These are phyloP conservation scores for Manis javanica DNA, from an alignment of 2,797 vertebrate species.

Conservation along the genomic window DNA sequence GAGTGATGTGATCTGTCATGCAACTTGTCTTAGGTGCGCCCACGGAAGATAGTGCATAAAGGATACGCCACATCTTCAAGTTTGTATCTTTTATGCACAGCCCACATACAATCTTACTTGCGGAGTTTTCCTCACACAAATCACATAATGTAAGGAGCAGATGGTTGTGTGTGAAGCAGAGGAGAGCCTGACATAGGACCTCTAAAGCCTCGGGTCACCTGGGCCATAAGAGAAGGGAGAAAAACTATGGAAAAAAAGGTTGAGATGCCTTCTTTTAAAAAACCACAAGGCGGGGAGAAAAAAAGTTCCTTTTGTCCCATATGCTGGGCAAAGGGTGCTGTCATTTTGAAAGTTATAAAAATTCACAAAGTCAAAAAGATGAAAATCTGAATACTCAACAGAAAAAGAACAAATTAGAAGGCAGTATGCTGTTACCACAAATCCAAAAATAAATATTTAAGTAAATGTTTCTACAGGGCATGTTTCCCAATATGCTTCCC, in stretches of 20 bases:
- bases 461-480: conserved; percentile 58
- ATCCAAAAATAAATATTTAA: conserved; percentile 67
- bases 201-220: background rate
- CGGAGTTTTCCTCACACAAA: background rate
- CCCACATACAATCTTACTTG: background rate
- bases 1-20: conserved; percentile 63
- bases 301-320: background rate
- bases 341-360: conserved; percentile 64
- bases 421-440: conserved; percentile 52
- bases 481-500: conserved; percentile 50
- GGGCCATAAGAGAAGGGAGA: background rate
- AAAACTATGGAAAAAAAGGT: background rate
- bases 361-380: conserved; percentile 63
- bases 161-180: background rate
- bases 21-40: conserved; percentile 53
- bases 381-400: conserved; percentile 53
- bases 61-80: background rate
- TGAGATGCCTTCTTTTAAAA: background rate
- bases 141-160: background rate
- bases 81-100: conserved; percentile 58
- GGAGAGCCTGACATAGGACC: background rate
- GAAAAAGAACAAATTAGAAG: conserved; percentile 62
- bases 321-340: conserved; percentile 8
- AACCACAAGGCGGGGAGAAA: too few species aligned
- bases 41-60: conserved; percentile 40